Evolutionary conservation across 2,113 vertebrate species (phyloP).

Genomic region (Morone chrysops): DNA sequence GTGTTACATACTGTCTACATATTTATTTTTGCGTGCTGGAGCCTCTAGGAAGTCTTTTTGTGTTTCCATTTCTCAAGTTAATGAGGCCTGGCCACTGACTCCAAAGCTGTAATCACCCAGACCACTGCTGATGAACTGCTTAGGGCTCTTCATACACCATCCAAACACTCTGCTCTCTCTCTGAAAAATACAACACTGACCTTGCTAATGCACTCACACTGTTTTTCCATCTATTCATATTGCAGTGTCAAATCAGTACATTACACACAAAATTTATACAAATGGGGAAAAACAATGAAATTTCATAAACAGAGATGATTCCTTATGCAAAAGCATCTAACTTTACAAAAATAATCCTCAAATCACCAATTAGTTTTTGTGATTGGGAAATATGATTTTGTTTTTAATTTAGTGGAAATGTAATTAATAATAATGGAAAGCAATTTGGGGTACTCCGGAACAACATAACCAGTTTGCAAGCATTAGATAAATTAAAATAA

Average conservation of each 20-base stretch:
- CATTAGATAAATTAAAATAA: neutral
- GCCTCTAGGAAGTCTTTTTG: conserved; percentile 10
- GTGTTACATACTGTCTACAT: neutral
- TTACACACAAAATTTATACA: neutral
- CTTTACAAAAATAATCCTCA: neutral
- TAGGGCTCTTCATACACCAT: conserved; percentile 15
- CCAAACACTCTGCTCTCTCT: conserved; percentile 22
- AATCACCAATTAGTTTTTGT: neutral
- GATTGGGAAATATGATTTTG: neutral
- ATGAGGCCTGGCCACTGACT: conserved; percentile 47
- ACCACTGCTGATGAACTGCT: conserved; percentile 44
- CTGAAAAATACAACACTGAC: conserved; percentile 2
- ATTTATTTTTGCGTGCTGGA: conserved; percentile 24
- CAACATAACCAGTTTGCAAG: neutral
- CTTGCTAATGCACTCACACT: conserved; percentile 15
- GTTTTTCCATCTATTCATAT: conserved; percentile 1
- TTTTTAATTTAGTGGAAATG: neutral
- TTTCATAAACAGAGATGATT: neutral
- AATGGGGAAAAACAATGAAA: neutral
- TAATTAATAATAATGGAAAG: neutral
- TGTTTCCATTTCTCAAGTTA: conserved; percentile 53
- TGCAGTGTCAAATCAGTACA: neutral
- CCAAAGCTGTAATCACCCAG: conserved; percentile 51
- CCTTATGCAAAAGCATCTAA: neutral
- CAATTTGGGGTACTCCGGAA: neutral